phyloP scores from a whole-genome alignment of 1,140 invertebrate species.

The Caenorhabditis remanei region DNA sequence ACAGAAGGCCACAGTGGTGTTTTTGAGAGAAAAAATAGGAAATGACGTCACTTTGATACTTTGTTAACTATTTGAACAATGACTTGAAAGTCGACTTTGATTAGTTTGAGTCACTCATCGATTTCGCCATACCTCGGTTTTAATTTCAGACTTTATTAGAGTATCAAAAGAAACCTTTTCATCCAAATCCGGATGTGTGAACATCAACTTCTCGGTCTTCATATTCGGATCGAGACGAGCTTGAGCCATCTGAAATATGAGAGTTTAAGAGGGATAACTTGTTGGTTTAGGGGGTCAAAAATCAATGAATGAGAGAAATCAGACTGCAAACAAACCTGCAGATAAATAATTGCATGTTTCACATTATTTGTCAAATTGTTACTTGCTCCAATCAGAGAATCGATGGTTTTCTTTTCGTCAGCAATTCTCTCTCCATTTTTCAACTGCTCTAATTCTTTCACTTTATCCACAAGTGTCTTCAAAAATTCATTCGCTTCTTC shows the following conservation, averaged over 20 bases:
- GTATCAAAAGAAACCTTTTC: conserved; percentile 10
- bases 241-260: conserved; percentile 52
- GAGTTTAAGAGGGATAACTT: neutral
- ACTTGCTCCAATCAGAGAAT: conserved; percentile 68
- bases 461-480: conserved; percentile 58
- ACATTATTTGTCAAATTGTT: conserved; percentile 72
- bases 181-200: conserved; percentile 36
- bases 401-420: conserved; percentile 66
- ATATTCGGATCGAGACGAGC: conserved; percentile 41
- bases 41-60: conserved; percentile 9
- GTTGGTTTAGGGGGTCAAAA: neutral
- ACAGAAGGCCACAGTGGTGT: too few species aligned
- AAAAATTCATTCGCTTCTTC: conserved; percentile 81
- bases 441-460: conserved; percentile 59
- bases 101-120: neutral
- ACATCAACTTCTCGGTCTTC: conserved; percentile 50
- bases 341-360: conserved; percentile 73
- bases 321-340: conserved; percentile 67
- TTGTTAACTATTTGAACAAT: neutral
- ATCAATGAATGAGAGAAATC: too few species aligned
- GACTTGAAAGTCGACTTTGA: neutral
- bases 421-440: conserved; percentile 60
- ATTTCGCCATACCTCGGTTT: neutral
- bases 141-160: neutral
- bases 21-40: neutral